Base-by-base conservation (phyloP, 1,140 invertebrate genomes). In the Philotrypesis tridentata region DNA sequence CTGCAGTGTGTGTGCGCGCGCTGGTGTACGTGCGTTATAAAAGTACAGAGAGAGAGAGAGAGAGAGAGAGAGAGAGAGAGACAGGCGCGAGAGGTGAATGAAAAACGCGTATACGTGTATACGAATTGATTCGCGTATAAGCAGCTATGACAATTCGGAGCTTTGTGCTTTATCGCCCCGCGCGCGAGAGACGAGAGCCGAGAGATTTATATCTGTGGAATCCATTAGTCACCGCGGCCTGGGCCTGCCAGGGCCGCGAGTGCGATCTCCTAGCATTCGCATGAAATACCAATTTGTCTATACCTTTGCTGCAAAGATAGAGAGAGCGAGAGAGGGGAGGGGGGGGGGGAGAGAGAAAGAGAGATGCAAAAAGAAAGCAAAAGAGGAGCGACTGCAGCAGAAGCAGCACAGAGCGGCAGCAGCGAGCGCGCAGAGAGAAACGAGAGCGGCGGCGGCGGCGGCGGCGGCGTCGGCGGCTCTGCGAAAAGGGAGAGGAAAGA, bases 251-350 rank as follows among this genome's bases (percentile, higher is more conserved):
- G 68, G 40, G 68, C 25, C 43, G 43, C 70, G 71, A n/a, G 71
- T 4, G 40, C 33, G 37, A 11, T 23, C 9, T 23, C 9, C 21
- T 55, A 11, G 37, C 55, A 61, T 76, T 70, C 73, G 73, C 61
- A 75, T 70, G 79, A 81, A 81, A 68, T 81, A 77, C 80, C 75
- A 78, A 82, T 82, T 78, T 82, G 75, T 82, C 74, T 77, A 37
- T 37, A 82, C 74, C 74, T 82, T 78, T 33, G 68, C 27, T 73
- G 7, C 31, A n/a, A 55, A n/a, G 43, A 29, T 27, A 17, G 25
- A 1, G 9, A 77, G 33, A 73, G 68, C 3, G 4, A 37, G 33
- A 37, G 33, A 37, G 33, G 9, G 33, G n/a, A n/a, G n/a, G n/a
- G n/a, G n/a, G n/a, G n/a, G n/a, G n/a, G n/a, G n/a, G n/a, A n/a